Evolutionary conservation across 2,888 invertebrate species (phyloP), one percentile per base, ranked within the genome.

Genomic region (Aspidapion aeneum): DNA sequence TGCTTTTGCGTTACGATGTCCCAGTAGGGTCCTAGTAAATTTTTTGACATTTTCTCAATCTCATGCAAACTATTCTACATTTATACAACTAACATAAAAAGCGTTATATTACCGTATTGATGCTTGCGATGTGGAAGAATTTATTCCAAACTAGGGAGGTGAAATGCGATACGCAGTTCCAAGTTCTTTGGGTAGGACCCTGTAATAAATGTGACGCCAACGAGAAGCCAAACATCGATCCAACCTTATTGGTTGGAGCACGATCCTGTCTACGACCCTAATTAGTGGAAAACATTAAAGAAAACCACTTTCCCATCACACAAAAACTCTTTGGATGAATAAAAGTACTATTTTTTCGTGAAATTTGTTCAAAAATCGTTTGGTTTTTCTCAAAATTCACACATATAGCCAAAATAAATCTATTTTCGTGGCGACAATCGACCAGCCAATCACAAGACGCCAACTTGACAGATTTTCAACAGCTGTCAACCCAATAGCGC

Each of bases 161-260:
- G 21, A 74, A 68, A 68, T 70, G 61, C 51, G 68, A 65, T 66
- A 76, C 71, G 70, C 85, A 86, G 82, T 87, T 86, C 88, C 87
- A 88, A 84, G 87, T 88, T 81, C 85, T 84, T 74, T 84, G 82
- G 76, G 86, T 87, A 78, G 88, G 87, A 81, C 85, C 86, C 83
- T 86, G 86, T 83, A 87, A 82, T 81, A 86, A 81, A 80, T 84
- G 84, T 80, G 83, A 83, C 83, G 83, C 84, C 83, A 82, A 82
- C 81, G 86, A 82, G 82, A 85, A 84, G 81, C 85, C 85, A 82
- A 86, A 86, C 86, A 87, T 87, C 85, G 86, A 87, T 86, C 86
- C 85, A 83, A 85, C 82, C 83, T 35, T 75, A 76, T 71, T 73
- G 77, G 75, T 74, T 75, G 78, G 75, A 71, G 66, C 64, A 61